Evolutionary conservation across 2,113 vertebrate genomes (phyloP), one percentile per base, ranked within the genome.

Genomic region (Gorilla gorilla): DNA sequence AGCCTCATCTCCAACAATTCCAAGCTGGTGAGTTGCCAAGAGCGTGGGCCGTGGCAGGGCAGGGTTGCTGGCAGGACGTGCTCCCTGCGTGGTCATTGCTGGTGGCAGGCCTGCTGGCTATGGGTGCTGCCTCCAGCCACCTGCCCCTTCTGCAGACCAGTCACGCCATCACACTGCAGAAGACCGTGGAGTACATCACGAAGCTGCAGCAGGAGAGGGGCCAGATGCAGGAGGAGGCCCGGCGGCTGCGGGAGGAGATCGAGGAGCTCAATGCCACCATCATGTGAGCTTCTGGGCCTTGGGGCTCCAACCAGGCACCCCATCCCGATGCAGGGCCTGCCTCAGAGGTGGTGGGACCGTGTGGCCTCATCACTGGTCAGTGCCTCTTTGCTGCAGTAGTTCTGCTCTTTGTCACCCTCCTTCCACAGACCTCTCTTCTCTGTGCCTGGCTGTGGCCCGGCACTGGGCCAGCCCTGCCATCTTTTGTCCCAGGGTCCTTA

Each of bases 201-300:
- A 99, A 99, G 96, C 99, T 99, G 43, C 99, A 99, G 97, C 99
- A 99, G 98, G 99, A 99, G 93, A 99, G 99, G 82, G 97, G 98
- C 43, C 99, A 99, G 98, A 98, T 99, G 97, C 99, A 99, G 97
- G 99, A 99, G 57, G 99, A 99, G 95, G 98, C 99, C 45, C 99
- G 97, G 94, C 99, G 99, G 68, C 98, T 99, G 14, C 99, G 99
- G 81, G 99, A 99, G 88, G 99, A 99, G 68, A 99, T 99, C 3
- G 99, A 99, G 97, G 99, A 99, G 95, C 99, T 99, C 89, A 99
- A 99, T 14, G 81, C 99, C 43, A 99, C 99, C 93, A 99, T 99
- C 98, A 99, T 99, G 99, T 99, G 98, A 97, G 82, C 61, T 32
- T 35, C 0, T 0, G 79, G 6, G 50, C 91, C 61, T 2, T 4